These are phyloP conservation scores for Reticulitermes lucifugus DNA, from an alignment of 2,888 invertebrate species.

Conservation along the genomic window DNA sequence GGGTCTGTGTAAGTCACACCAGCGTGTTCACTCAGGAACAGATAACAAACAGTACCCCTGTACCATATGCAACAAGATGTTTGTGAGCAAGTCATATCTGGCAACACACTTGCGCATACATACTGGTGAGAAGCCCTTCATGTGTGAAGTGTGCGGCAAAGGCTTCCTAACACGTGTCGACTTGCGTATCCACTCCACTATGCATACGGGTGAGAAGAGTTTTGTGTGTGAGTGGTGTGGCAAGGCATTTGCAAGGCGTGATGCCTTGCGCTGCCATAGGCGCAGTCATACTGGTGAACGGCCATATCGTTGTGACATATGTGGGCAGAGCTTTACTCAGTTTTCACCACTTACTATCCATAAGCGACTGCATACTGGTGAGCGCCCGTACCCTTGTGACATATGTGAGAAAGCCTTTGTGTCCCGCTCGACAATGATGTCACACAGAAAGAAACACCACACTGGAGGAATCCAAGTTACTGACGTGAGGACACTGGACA, in stretches of 20 bases:
- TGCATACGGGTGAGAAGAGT: conserved; percentile 73
- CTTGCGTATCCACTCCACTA: conserved; percentile 70
- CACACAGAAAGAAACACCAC: conserved; percentile 69
- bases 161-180: conserved; percentile 70
- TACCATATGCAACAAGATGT: conserved; percentile 70
- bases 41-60: conserved; percentile 72
- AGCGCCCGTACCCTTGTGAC: conserved; percentile 72
- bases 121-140: conserved; percentile 71
- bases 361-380: conserved; percentile 71
- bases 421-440: conserved; percentile 70
- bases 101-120: conserved; percentile 71
- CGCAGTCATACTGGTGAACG: conserved; percentile 71
- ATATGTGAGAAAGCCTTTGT: conserved; percentile 70
- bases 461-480: conserved; percentile 43
- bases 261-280: conserved; percentile 69
- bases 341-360: conserved; percentile 75
- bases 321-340: conserved; percentile 73
- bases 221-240: conserved; percentile 73
- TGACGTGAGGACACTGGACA: conserved; percentile 30
- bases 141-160: conserved; percentile 69
- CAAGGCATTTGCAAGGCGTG: conserved; percentile 71
- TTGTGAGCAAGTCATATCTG: conserved; percentile 72
- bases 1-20: conserved; percentile 70
- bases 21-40: conserved; percentile 69
- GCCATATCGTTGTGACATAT: conserved; percentile 71